Evolutionary conservation across 2,888 invertebrate genomes (phyloP), one percentile per base, ranked within the genome.

Genomic region (Boloria selene): DNA sequence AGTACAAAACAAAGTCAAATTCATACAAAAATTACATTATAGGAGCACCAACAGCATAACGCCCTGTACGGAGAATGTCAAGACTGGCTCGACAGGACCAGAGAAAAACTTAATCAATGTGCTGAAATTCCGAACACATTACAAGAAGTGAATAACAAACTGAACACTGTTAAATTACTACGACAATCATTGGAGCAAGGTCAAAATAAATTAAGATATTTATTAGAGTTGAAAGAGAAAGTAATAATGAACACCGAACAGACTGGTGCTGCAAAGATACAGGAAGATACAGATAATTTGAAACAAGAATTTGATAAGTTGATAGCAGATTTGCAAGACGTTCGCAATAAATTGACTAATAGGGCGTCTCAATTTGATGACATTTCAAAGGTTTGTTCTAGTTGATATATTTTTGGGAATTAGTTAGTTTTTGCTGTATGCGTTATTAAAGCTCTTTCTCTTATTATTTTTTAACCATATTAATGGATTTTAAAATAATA

Each of bases 1-100:
- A 38, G 3, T 31, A 38, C 10, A 7, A 38, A 38, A 38, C 10
- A 38, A 38, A 38, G 10, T 10, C 31, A 38, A 38, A 38, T 10
- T 10, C 10, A 10, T 38, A 38, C 31, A 10, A 38, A 38, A 7
- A 38, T 31, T 49, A 22, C n/a, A 51, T 62, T 69, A 74, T 75
- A 95, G 93, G 98, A 98, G 89, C 98, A 98, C 83, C 97, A 98
- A 84, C 98, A 97, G 84, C 98, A 98, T 82, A 97, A 96, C 74
- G 95, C 97, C 7, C 91, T 98, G n/a, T 97, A 97, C 76, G 96
- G 97, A 82, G 98, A 98, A 86, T 98, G 98, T 77, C 96, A 97
- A 79, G 97, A 97, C 77, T 98, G 98, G 97, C 95, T 98, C 31
- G 97, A 97, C 75, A 94, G 97, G 68, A 98, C 97, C 0, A 94